Evolutionary conservation across 2,888 invertebrate species (phyloP).

Genomic region (Eulithis testata): DNA sequence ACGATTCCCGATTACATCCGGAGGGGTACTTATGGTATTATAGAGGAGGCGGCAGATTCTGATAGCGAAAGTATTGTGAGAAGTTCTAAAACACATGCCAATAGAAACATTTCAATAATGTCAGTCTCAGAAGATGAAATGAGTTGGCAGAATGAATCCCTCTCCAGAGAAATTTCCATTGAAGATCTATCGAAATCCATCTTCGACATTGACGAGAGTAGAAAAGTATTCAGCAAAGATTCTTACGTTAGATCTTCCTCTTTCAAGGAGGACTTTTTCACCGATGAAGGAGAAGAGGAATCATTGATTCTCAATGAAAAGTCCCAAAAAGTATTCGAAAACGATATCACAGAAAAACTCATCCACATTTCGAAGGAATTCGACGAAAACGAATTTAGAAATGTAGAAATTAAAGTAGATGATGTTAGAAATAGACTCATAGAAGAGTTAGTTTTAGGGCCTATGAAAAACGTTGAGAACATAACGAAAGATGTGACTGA

Average conservation of each 20-base stretch:
- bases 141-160: slow-evolving; percentile 81
- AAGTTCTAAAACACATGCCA: slow-evolving; percentile 61
- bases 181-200: slow-evolving; percentile 84
- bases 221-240: slow-evolving; percentile 81
- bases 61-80: slow-evolving; percentile 73
- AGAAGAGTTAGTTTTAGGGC: slow-evolving; percentile 74
- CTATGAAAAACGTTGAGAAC: slow-evolving; percentile 64
- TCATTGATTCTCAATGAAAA: slow-evolving; percentile 71
- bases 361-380: slow-evolving; percentile 78
- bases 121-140: slow-evolving; percentile 87
- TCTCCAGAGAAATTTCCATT: slow-evolving; percentile 84
- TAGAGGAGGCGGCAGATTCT: slow-evolving; percentile 82
- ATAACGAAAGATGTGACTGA: slow-evolving; percentile 75
- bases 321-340: slow-evolving; percentile 75
- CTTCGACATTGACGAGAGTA: slow-evolving; percentile 78
- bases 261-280: slow-evolving; percentile 77
- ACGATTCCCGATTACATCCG: slow-evolving; percentile 74
- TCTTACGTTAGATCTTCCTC: slow-evolving; percentile 75
- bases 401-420: slow-evolving; percentile 63
- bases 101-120: slow-evolving; percentile 86
- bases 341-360: slow-evolving; percentile 78
- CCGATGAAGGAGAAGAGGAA: slow-evolving; percentile 74
- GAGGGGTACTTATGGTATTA: slow-evolving; percentile 76
- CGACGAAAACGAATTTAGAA: slow-evolving; percentile 68
- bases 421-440: slow-evolving; percentile 74